Evolutionary conservation across 2,797 vertebrate genomes (phyloP), one percentile per base, ranked within the genome.

Genomic region (Lithobates sylvaticus): DNA sequence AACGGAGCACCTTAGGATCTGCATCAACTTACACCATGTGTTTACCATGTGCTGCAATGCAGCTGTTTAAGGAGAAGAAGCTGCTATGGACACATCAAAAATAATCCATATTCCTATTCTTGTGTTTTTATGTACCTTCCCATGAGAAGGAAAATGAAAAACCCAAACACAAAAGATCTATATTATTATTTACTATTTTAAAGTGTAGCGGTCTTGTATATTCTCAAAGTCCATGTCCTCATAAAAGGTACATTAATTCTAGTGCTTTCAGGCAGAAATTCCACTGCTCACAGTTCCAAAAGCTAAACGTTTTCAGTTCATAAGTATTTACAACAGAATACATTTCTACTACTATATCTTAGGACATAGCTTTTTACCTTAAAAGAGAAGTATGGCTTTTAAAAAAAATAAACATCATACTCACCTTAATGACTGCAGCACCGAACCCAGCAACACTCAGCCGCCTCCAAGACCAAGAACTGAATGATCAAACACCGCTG

Each of bases 81-180:
- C 54, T 12, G 29, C 54, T 67, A 50, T 68, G 58, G 36, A 18
- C 65, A 39, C 50, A 68, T 83, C 68, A 83, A 87, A 44, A 58
- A 21, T 27, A 83, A 8, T 9, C 29, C 32, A 83, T 68, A 73
- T 78, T 64, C 39, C 32, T 23, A 83, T 26, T 58, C n/a, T 78
- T 83, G 77, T 75, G 65, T 27, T 81, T 50, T 71, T 36, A n/a
- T 36, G 29, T 72, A 39, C 5, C 54, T 7, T 58, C 54, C 21
- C 21, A 23, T 58, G 54, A 58, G 16, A 58, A 58, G 32, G 4
- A 21, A 15, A 64, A 1, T 1, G 32, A 50, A 16, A 18, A 32
- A 44, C 21, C 15, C 18, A 64, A 42, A 32, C 23, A 18, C n/a
- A 16, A 9, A 9, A 34, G 9, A 54, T 26, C 29, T 64, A 67